phyloP scores from a whole-genome alignment of 2,888 invertebrate genomes.

The Endotricha flammealis region DNA sequence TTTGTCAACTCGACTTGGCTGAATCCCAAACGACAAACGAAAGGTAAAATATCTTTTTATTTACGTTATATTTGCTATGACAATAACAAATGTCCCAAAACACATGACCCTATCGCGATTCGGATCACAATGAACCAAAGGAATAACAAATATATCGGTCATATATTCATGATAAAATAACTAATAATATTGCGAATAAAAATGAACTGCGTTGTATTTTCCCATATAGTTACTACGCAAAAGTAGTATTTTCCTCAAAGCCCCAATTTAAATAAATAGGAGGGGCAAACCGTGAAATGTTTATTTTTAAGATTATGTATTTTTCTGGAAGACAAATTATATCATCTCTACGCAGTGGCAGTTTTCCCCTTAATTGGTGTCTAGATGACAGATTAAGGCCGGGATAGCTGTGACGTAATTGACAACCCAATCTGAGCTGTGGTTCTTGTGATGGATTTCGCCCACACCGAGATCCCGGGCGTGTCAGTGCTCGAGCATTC shows the following conservation, averaged over 20 bases:
- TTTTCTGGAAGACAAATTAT: slow-evolving; percentile 58
- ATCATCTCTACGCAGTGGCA: slow-evolving; percentile 48
- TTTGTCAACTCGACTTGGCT: slow-evolving; percentile 62
- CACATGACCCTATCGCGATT: slow-evolving; percentile 17
- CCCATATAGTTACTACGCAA: neutral
- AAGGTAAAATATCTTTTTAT: slow-evolving; percentile 62
- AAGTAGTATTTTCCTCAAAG: slow-evolving; percentile 5
- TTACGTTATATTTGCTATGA: slow-evolving; percentile 53
- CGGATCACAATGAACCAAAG: slow-evolving; percentile 25
- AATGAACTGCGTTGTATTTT: slow-evolving; percentile 10
- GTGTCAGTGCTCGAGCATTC: too few relatives aligned
- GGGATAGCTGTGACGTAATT: slow-evolving; percentile 67
- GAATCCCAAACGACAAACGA: slow-evolving; percentile 58
- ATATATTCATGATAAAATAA: slow-evolving; percentile 17
- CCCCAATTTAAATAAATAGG: slow-evolving; percentile 4
- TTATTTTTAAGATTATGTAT: slow-evolving; percentile 20
- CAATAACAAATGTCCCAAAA: slow-evolving; percentile 46
- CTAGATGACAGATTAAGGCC: slow-evolving; percentile 72
- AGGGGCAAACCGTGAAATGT: slow-evolving; percentile 16
- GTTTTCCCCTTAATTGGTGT: slow-evolving; percentile 68
- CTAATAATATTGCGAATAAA: slow-evolving; percentile 1
- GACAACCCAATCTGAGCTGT: slow-evolving; percentile 66
- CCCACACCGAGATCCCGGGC: too few relatives aligned
- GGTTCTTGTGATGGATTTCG: slow-evolving; percentile 55
- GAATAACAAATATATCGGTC: slow-evolving; percentile 24